Evolutionary conservation across 2,113 vertebrate species (phyloP).

Genomic region (Pyrgilauda ruficollis): DNA sequence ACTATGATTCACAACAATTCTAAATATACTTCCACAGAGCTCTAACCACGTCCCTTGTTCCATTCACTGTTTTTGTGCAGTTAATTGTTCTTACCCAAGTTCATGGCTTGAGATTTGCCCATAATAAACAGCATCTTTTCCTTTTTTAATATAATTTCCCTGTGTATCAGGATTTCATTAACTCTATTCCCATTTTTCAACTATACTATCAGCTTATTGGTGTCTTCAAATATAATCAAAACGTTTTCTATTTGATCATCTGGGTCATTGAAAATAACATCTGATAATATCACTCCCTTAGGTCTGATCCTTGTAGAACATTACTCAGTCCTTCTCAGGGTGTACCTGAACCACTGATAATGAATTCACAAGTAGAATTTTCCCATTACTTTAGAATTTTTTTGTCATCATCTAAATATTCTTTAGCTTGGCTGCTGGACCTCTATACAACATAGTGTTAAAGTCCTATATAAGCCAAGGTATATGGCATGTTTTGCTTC

Average conservation of each 20-base stretch:
- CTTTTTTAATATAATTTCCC: background rate
- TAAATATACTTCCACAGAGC: background rate
- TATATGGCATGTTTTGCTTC: background rate
- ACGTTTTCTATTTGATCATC: background rate
- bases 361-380: background rate
- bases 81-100: background rate
- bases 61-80: background rate
- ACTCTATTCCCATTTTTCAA: background rate
- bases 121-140: background rate
- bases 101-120: background rate
- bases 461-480: background rate
- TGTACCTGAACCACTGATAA: background rate
- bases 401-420: background rate
- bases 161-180: background rate
- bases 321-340: background rate
- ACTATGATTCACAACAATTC: conserved; percentile 13
- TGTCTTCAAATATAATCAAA: background rate
- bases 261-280: background rate
- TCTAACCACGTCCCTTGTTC: background rate
- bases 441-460: background rate
- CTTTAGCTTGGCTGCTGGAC: background rate
- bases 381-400: background rate
- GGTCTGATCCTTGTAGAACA: background rate
- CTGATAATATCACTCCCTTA: background rate
- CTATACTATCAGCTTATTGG: background rate